Base-by-base conservation (phyloP, 2,797 vertebrate species). In the Dermochelys coriacea region DNA sequence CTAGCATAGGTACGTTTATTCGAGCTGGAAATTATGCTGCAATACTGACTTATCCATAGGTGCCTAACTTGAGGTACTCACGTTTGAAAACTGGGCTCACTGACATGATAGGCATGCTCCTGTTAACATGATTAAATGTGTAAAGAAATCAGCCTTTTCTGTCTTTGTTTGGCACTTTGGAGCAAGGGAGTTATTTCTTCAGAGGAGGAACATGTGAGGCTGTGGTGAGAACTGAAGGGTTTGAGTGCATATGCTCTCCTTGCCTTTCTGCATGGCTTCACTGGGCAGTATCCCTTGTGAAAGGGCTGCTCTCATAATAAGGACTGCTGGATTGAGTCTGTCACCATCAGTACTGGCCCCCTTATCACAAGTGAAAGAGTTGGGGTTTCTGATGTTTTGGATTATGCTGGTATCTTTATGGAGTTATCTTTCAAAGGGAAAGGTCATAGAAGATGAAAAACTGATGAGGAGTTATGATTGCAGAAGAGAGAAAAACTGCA, bases 381-480 rank as follows among this genome's bases (percentile, higher is more conserved):
- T 2, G 45, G 51, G 15, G 5, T 80, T 23, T 86, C 91, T 5
- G 1, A 50, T 50, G 51, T 2, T 90, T 92, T 27, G 7, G 34
- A 71, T 11, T 91, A 41, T 83, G 8, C 34, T 93, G 41, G 94
- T 83, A 25, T 64, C 96, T 96, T 90, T 95, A 79, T 86, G 93
- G 18, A 61, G 16, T 97, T 95, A 18, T 96, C 61, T 96, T 54
- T 97, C 95, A 12, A n/a, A 95, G 96, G 95, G 96, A 93, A 97
- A 96, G 96, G 93, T 95, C 88, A 95, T 90, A 94, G 95, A 95
- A 92, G 97, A 96, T 90, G 78, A 93, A 86, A 97, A 97, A 91
- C 95, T 95, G 52, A 92, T 96, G 85, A 95, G 96, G 95, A 95
- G 94, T 86, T 97, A 95, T 94, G 97, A 96, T 54, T 95, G 97